Evolutionary conservation across 2,888 invertebrate species (phyloP).

Genomic region (Nemotelus nigrinus): DNA sequence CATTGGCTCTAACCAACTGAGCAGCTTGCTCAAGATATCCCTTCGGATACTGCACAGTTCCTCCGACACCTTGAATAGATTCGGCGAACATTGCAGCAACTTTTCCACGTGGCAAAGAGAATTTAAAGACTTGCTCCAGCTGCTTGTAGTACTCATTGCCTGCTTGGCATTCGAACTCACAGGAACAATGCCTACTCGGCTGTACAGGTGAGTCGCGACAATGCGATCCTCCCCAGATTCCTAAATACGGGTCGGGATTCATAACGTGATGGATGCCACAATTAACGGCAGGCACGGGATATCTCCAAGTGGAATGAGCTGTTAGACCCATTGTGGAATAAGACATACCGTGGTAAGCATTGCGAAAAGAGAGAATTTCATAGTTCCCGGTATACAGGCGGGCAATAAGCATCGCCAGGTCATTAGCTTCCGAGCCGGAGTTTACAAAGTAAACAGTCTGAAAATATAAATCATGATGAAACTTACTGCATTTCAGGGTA

Average conservation of each 20-base stretch:
- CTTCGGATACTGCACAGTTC: slow-evolving; percentile 90
- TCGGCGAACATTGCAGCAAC: slow-evolving; percentile 94
- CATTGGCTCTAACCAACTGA: slow-evolving; percentile 79
- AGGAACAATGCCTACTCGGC: slow-evolving; percentile 74
- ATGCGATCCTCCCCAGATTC: slow-evolving; percentile 87
- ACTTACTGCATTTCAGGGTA: background rate
- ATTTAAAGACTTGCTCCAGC: slow-evolving; percentile 74
- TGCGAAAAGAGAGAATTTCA: slow-evolving; percentile 87
- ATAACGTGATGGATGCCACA: slow-evolving; percentile 85
- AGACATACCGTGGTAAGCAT: slow-evolving; percentile 93
- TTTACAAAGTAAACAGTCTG: slow-evolving; percentile 93
- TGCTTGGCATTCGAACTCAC: slow-evolving; percentile 75
- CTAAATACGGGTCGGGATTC: slow-evolving; percentile 91
- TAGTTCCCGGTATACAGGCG: slow-evolving; percentile 85
- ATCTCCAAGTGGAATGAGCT: slow-evolving; percentile 82
- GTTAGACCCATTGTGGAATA: slow-evolving; percentile 85
- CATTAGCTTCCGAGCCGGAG: slow-evolving; percentile 98
- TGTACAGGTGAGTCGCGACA: slow-evolving; percentile 91
- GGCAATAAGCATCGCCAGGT: slow-evolving; percentile 89
- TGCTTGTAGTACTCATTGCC: slow-evolving; percentile 84
- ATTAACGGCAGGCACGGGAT: slow-evolving; percentile 74
- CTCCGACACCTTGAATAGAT: slow-evolving; percentile 96
- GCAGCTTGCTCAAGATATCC: slow-evolving; percentile 85
- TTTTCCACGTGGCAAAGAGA: slow-evolving; percentile 79
- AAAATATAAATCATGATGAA: slow-evolving; percentile 8